phyloP scores from a whole-genome alignment of 2,113 vertebrate genomes.

The Capreolus pygargus region DNA sequence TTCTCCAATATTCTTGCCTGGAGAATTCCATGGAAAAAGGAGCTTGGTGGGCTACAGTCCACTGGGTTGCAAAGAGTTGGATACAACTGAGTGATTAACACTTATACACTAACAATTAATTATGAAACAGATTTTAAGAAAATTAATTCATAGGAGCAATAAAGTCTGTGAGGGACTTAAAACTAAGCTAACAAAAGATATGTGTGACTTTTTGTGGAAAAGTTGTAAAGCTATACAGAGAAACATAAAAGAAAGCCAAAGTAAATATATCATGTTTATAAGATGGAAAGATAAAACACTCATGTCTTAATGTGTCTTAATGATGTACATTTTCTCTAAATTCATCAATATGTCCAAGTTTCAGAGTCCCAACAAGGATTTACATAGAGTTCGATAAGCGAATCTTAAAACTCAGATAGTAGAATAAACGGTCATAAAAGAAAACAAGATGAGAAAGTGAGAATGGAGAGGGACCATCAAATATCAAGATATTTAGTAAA shows the following conservation, averaged over 20 bases:
- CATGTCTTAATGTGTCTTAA: background rate
- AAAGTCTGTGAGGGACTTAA: background rate
- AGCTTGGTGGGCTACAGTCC: background rate
- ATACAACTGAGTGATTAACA: background rate
- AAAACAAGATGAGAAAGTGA: background rate
- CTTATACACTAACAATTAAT: background rate
- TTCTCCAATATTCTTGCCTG: background rate
- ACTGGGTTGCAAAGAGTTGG: background rate
- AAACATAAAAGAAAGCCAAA: background rate
- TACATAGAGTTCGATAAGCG: background rate
- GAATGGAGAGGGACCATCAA: background rate
- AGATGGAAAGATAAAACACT: background rate
- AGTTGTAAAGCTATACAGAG: background rate
- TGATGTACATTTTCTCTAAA: background rate
- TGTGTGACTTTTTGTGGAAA: background rate
- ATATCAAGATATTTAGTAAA: background rate
- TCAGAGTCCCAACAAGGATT: background rate
- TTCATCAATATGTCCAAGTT: background rate
- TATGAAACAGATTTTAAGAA: slow-evolving; percentile 14
- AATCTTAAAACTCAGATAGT: background rate
- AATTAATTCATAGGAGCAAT: background rate
- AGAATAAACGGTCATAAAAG: background rate
- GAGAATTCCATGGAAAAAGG: background rate
- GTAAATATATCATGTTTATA: background rate
- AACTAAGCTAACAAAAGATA: slow-evolving; percentile 22